phyloP scores from a whole-genome alignment of 2,113 vertebrate genomes.

The Potamarius usumacintae region DNA sequence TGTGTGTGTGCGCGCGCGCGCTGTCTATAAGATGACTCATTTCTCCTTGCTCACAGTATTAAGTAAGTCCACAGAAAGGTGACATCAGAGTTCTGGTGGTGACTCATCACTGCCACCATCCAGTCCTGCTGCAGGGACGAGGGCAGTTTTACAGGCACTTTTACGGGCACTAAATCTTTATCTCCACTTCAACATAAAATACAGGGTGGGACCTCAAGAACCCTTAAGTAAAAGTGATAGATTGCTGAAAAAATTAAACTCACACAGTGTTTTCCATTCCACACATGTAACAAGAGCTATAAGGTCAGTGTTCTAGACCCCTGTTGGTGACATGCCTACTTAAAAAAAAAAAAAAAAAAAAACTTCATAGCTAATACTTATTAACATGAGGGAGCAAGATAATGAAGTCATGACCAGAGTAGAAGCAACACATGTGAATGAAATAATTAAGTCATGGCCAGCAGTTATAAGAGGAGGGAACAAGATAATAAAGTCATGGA shows the following conservation, averaged over 20 bases:
- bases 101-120: background rate
- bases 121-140: background rate
- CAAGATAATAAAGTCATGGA: background rate
- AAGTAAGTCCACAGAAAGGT: slow-evolving; percentile 24
- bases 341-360: background rate
- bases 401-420: background rate
- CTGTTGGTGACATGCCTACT: background rate
- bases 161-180: background rate
- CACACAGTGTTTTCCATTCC: background rate
- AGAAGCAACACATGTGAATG: too few relatives aligned
- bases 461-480: background rate
- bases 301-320: background rate
- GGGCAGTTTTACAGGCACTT: background rate
- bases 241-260: background rate
- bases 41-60: slow-evolving; percentile 1
- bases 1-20: slow-evolving; percentile 39
- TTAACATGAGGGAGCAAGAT: background rate
- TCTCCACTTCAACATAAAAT: background rate
- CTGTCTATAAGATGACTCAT: slow-evolving; percentile 19
- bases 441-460: too few relatives aligned
- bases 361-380: background rate
- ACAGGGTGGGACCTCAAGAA: background rate
- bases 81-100: slow-evolving; percentile 23
- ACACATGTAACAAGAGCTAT: background rate
- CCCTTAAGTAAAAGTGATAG: background rate